Conservation (phyloP, 1,140 invertebrate genomes). For the Helicoverpa zea region DNA sequence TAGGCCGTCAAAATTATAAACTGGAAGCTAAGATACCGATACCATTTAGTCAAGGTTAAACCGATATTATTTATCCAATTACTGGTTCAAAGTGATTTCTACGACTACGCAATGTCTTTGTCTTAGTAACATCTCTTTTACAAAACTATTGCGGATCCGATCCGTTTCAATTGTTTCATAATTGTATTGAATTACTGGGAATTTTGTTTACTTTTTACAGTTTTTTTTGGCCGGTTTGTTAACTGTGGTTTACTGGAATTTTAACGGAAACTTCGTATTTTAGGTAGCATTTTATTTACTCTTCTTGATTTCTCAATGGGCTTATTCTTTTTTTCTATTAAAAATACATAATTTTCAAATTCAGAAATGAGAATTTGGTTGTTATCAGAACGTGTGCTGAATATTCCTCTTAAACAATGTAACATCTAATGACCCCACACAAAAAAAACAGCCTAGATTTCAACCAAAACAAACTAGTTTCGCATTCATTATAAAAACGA, state of each 20-base stretch:
- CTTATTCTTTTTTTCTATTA: too few relatives aligned
- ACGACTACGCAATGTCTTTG: constrained; percentile 62
- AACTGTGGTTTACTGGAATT: neutral
- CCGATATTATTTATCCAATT: constrained; percentile 24
- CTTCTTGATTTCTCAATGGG: too few relatives aligned
- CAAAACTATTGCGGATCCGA: constrained; percentile 58
- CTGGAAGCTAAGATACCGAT: constrained; percentile 38
- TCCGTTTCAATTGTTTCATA: constrained; percentile 3
- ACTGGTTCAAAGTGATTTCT: constrained; percentile 58
- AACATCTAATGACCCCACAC: neutral
- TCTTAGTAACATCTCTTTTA: constrained; percentile 66
- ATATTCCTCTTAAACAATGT: neutral
- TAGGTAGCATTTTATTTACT: too few relatives aligned
- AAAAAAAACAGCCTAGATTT: constrained; percentile 1
- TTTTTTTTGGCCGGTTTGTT: neutral
- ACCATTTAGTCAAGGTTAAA: neutral
- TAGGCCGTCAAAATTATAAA: constrained; percentile 38
- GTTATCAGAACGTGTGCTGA: neutral
- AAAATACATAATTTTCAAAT: too few relatives aligned
- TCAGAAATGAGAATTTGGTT: neutral
- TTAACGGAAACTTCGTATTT: neutral
- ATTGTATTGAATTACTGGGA: neutral
- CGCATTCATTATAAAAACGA: constrained; percentile 27
- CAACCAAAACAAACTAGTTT: neutral
- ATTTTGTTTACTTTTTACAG: neutral